These are phyloP conservation scores for Paraplagusia blochii DNA, from an alignment of 2,113 vertebrate species.

Conservation along the genomic window DNA sequence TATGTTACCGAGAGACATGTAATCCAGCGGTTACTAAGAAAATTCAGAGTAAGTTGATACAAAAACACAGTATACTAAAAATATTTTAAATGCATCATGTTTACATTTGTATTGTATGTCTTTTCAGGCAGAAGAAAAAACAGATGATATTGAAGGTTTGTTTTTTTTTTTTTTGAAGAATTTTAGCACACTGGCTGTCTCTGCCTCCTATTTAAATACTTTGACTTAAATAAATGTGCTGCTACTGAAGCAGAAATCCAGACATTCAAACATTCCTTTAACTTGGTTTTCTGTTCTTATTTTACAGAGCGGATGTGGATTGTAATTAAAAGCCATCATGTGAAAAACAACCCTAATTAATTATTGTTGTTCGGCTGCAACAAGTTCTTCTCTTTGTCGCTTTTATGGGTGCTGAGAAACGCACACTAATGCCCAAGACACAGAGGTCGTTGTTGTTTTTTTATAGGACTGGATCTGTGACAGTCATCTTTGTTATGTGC, in stretches of 20 bases:
- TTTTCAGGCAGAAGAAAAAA: conserved; percentile 70
- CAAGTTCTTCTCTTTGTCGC: conserved; percentile 56
- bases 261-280: neutral
- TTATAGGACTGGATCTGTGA: conserved; percentile 7
- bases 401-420: conserved; percentile 50
- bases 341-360: conserved; percentile 55
- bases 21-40: conserved; percentile 69
- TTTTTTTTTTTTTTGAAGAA: conserved; percentile 27
- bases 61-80: neutral
- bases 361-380: conserved; percentile 59
- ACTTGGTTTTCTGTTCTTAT: conserved; percentile 1
- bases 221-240: neutral
- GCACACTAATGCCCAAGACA: conserved; percentile 44
- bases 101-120: conserved; percentile 16
- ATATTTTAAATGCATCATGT: neutral
- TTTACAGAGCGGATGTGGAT: conserved; percentile 48
- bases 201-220: no score
- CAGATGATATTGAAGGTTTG: conserved; percentile 70
- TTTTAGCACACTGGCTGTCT: neutral
- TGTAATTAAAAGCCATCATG: conserved; percentile 39
- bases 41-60: conserved; percentile 74
- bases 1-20: conserved; percentile 90
- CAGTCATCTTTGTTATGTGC: conserved; percentile 16
- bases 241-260: neutral
- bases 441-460: conserved; percentile 22